Evolutionary conservation across 2,113 vertebrate species (phyloP).

Genomic region (Amia ocellicauda): DNA sequence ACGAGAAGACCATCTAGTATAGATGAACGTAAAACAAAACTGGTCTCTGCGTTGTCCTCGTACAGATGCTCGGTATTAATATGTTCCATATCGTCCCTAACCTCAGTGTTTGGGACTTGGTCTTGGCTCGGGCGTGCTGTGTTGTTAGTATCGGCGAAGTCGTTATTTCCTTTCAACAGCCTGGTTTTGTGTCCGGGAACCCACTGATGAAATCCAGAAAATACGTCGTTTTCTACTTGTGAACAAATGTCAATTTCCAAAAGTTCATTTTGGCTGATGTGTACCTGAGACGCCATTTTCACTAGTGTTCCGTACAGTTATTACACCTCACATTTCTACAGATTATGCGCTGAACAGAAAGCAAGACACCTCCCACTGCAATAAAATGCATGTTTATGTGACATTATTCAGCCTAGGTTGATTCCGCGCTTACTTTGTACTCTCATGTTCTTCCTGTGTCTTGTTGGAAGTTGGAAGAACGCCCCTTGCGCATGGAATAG

Average conservation of each 20-base stretch:
- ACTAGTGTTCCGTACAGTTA: not conserved
- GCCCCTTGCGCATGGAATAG: slow-evolving; percentile 26
- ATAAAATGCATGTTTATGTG: not conserved
- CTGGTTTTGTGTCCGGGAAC: slow-evolving; percentile 18
- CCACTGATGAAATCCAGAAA: slow-evolving; percentile 54
- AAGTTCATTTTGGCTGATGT: slow-evolving; percentile 46
- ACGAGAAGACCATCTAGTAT: slow-evolving; percentile 87
- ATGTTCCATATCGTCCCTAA: slow-evolving; percentile 29
- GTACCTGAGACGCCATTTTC: slow-evolving; percentile 47
- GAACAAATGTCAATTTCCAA: slow-evolving; percentile 65
- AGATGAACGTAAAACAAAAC: slow-evolving; percentile 53
- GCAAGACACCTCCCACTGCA: not conserved
- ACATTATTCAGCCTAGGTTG: slow-evolving; percentile 17
- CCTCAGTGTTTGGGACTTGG: not conserved
- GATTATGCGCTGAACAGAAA: slow-evolving; percentile 2
- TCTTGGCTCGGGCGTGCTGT: not conserved
- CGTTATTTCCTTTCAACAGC: not conserved
- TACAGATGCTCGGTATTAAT: slow-evolving; percentile 34
- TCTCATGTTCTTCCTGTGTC: slow-evolving; percentile 41
- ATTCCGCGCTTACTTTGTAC: slow-evolving; percentile 16
- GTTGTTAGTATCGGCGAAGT: not conserved
- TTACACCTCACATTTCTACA: not conserved
- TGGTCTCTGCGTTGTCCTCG: not conserved
- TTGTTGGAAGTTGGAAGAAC: slow-evolving; percentile 8
- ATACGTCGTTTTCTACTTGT: slow-evolving; percentile 55